Base-by-base conservation (phyloP, 2,797 vertebrate genomes). In the Erithacus rubecula region DNA sequence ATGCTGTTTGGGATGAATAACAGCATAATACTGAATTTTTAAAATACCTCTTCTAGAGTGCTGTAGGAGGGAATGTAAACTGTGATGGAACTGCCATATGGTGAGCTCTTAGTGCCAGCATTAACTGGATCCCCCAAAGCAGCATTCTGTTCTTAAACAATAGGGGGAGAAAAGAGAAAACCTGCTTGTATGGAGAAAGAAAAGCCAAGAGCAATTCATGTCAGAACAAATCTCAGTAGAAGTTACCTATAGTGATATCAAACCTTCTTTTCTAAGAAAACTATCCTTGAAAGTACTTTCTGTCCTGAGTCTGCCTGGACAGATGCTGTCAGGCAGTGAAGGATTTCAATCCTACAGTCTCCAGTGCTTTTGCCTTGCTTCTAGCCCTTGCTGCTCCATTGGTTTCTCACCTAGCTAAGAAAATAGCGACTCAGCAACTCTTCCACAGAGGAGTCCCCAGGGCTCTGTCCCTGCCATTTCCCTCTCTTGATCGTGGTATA, bases 1-100 rank as follows among this genome's bases (percentile, higher is more conserved):
- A 72, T 43, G 12, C 3, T 69, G 27, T 65, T 87, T 30, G 39
- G 60, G 44, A 63, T 29, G 76, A 89, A 51, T 44, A 77, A 60
- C 53, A 81, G 51, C 60, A 58, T 12, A 68, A 71, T 12, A 32
- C 19, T 75, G 30, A 86, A 68, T 88, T 93, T 94, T 87, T 70
- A 36, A 90, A 87, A 60, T 20, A 51, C 11, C 20, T 63, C 20
- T 83, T 72, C 14, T 62, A 64, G 43, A 69, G 11, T 41, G 8
- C 23, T 32, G 39, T 68, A 68, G 59, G 19, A 83, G 30, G 24
- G 36, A 74, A 63, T 13, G 36, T 34, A 65, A 93, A 81, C 49
- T 51, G 51, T 49, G 63, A 83, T 86, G 71, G 37, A 71, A 43
- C 34, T 86, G 65, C 70, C 58, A 86, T 91, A 88, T 75, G 76